Conservation (phyloP, 2,888 invertebrate species). For the Cynaeus angustus region DNA sequence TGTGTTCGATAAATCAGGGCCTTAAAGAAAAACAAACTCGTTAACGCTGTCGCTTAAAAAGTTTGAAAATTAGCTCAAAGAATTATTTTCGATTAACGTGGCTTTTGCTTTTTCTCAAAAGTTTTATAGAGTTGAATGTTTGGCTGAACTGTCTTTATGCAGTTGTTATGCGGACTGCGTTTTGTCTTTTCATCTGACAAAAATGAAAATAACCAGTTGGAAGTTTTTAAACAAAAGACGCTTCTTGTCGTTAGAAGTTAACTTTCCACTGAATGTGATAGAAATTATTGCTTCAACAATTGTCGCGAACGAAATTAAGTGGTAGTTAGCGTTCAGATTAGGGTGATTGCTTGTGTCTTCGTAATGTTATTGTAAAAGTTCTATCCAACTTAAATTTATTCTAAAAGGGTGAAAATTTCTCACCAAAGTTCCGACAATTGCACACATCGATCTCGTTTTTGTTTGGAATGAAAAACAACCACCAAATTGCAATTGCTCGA, state of each 20-base stretch:
- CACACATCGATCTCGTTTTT: neutral
- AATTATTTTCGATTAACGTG: too few relatives aligned
- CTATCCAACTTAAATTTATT: neutral
- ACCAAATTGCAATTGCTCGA: neutral
- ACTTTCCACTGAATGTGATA: neutral
- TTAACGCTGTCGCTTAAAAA: too few relatives aligned
- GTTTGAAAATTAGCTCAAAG: too few relatives aligned
- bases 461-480: neutral
- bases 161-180: too few relatives aligned
- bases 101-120: too few relatives aligned
- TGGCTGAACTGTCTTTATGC: too few relatives aligned
- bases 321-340: slow-evolving; percentile 5
- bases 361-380: slow-evolving; percentile 19
- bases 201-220: neutral
- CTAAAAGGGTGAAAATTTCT: neutral
- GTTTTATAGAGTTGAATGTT: too few relatives aligned
- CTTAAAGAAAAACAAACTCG: too few relatives aligned
- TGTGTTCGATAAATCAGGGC: too few relatives aligned
- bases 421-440: neutral
- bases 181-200: too few relatives aligned
- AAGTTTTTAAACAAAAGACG: neutral
- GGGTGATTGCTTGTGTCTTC: neutral
- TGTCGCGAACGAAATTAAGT: slow-evolving; percentile 9
- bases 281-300: slow-evolving; percentile 11
- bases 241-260: neutral